phyloP scores from a whole-genome alignment of 2,797 vertebrate species.

The Choloepus didactylus region DNA sequence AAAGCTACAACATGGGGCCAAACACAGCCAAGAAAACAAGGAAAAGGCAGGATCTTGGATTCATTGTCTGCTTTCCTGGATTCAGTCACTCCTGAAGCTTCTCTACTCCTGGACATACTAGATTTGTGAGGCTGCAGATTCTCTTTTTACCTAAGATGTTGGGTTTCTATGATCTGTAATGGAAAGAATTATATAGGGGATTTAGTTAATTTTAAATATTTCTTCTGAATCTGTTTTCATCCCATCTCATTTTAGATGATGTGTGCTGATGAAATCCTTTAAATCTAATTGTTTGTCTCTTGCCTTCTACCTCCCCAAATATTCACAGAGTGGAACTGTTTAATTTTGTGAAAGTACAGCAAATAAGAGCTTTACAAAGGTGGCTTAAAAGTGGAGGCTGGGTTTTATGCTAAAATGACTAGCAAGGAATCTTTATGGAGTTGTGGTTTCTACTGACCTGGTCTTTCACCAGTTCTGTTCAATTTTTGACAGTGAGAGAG shows the following conservation, averaged over 20 bases:
- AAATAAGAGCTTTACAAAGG: constrained; percentile 63
- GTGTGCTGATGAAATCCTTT: constrained; percentile 57
- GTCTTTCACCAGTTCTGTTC: constrained; percentile 42
- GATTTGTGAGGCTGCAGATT: not conserved
- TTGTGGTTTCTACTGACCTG: constrained; percentile 39
- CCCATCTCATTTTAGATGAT: constrained; percentile 53
- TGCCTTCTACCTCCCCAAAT: constrained; percentile 71
- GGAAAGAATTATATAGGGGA: constrained; percentile 1
- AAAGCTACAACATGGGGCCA: not conserved
- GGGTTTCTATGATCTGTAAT: not conserved
- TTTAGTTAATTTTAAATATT: constrained; percentile 70
- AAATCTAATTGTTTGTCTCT: constrained; percentile 74
- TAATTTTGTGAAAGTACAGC: constrained; percentile 65
- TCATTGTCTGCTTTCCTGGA: not conserved
- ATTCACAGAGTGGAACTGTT: constrained; percentile 61
- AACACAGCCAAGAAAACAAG: not conserved
- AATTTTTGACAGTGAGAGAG: not conserved
- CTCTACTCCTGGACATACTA: not conserved
- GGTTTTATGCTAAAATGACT: constrained; percentile 37
- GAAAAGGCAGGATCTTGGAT: not conserved
- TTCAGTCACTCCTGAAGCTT: not conserved
- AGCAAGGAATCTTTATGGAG: constrained; percentile 21
- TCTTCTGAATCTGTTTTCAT: constrained; percentile 55
- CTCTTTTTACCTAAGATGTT: constrained; percentile 4
- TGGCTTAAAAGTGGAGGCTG: constrained; percentile 49